A percentile compares a stretch with the other conserved stretches of the same genome.
Evolutionary conservation across 2,113 vertebrate genomes (phyloP).

Genomic region (Vidua macroura): DNA sequence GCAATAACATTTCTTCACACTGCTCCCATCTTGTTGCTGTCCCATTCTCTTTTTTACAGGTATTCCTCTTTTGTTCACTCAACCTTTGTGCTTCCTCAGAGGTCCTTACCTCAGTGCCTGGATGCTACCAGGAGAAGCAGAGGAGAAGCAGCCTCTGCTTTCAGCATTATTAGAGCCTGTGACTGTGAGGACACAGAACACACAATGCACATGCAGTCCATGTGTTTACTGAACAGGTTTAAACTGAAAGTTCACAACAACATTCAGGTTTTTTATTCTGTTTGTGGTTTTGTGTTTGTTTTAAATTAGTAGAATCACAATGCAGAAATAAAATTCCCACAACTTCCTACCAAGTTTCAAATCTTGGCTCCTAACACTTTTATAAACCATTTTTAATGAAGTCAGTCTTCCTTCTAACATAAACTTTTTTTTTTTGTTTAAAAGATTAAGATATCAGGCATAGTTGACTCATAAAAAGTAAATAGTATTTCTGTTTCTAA

Average conservation of each 20-base stretch:
- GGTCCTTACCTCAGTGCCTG: background rate
- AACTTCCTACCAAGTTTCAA: background rate
- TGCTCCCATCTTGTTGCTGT: background rate
- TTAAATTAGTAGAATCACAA: background rate
- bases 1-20: background rate
- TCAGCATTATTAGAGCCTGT: background rate
- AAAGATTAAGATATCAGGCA: background rate
- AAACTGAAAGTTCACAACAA: background rate
- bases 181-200: background rate
- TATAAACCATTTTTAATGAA: background rate
- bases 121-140: background rate
- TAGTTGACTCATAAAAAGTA: background rate
- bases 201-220: background rate
- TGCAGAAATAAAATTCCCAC: background rate
- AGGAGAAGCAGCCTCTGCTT: background rate
- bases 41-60: background rate
- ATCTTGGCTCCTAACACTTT: background rate
- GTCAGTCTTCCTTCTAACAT: background rate
- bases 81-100: background rate
- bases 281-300: background rate
- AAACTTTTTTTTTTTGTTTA: background rate
- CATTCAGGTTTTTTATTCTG: fast-evolving
- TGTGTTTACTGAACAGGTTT: fast-evolving
- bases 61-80: background rate
- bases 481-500: background rate